Conservation (phyloP, 2,797 vertebrate species). For the Argentina silus region DNA sequence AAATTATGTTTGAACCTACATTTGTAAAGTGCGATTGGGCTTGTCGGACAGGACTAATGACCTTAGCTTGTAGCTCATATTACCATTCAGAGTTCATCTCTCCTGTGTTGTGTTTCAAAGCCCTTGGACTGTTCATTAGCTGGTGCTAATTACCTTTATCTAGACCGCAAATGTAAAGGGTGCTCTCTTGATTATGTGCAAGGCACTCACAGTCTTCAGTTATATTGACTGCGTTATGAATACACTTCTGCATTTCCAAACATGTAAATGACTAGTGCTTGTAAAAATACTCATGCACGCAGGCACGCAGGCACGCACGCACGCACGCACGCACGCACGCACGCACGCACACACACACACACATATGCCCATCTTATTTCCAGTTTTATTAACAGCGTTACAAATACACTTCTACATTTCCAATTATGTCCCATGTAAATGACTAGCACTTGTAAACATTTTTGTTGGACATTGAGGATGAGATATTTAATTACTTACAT, state of each 20-base stretch:
- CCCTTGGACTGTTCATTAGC: constrained; percentile 19
- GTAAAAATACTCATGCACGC: background rate
- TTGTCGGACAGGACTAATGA: constrained; percentile 50
- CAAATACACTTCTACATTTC: background rate
- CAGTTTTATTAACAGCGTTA: background rate
- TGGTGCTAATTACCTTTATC: constrained; percentile 15
- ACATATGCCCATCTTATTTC: background rate
- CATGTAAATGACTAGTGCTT: background rate
- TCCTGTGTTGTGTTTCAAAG: constrained; percentile 10
- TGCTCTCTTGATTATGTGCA: constrained; percentile 3
- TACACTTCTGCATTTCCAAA: background rate
- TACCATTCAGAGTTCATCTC: constrained; percentile 21
- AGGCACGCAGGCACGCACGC: background rate
- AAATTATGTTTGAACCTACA: constrained; percentile 47
- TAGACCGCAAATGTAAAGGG: background rate
- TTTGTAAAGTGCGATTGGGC: constrained; percentile 38
- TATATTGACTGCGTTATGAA: background rate
- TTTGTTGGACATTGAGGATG: background rate
- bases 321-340: background rate
- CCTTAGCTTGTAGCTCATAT: constrained; percentile 39
- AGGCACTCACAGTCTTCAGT: background rate
- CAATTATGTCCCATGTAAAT: background rate
- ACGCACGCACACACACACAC: background rate
- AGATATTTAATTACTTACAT: background rate
- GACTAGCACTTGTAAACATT: background rate